A percentile compares a stretch with the other conserved stretches of the same genome.
Conservation (phyloP, 1,140 invertebrate genomes). For the Trissolcus basalis region DNA sequence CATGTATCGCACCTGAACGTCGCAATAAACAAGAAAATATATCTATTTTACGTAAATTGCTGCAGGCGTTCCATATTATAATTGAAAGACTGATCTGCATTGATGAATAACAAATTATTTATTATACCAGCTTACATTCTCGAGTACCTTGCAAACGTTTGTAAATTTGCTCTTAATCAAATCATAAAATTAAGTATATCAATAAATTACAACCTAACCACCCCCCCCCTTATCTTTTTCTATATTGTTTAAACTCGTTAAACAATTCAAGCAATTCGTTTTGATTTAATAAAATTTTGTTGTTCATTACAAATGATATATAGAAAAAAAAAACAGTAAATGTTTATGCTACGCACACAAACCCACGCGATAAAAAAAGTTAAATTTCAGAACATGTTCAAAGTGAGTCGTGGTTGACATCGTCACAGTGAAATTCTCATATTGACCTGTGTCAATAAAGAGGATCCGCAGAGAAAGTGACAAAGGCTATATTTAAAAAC, state of each 20-base stretch:
- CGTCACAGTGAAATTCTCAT: conserved; percentile 46
- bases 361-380: conserved; percentile 21
- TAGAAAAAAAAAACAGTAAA: too few relatives aligned
- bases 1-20: conserved; percentile 12
- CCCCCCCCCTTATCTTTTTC: too few relatives aligned
- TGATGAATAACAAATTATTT: not conserved
- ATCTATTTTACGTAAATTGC: conserved; percentile 21
- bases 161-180: not conserved
- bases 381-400: conserved; percentile 18
- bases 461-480: conserved; percentile 37
- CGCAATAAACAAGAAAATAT: conserved; percentile 14
- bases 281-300: too few relatives aligned
- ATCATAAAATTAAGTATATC: too few relatives aligned
- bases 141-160: too few relatives aligned
- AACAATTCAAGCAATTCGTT: too few relatives aligned
- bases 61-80: not conserved
- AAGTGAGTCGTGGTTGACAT: conserved; percentile 41
- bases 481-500: conserved; percentile 14
- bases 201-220: too few relatives aligned
- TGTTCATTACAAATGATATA: too few relatives aligned
- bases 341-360: conserved; percentile 14
- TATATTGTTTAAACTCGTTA: too few relatives aligned
- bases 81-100: conserved; percentile 2
- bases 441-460: conserved; percentile 48
- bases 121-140: too few relatives aligned